Evolutionary conservation across 2,888 invertebrate species (phyloP).

Genomic region (Oscheius onirici): DNA sequence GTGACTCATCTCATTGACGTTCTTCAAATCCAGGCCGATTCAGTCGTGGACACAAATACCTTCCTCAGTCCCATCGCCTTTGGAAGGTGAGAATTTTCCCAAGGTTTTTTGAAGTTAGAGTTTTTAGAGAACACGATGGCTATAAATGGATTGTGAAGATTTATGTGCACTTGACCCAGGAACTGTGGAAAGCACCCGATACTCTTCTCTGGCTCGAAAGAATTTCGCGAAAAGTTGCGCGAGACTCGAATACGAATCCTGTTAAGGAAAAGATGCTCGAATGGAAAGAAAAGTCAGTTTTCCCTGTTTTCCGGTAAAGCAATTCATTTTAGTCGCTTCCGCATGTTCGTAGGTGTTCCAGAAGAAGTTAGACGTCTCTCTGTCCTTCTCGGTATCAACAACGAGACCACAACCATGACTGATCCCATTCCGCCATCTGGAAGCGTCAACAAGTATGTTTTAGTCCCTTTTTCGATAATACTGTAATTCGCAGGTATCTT

Average conservation of each 20-base stretch:
- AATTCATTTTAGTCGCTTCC: slow-evolving; percentile 37
- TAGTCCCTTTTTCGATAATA: background rate
- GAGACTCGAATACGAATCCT: slow-evolving; percentile 7
- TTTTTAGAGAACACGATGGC: slow-evolving; percentile 72
- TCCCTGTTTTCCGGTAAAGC: background rate
- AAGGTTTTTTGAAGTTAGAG: background rate
- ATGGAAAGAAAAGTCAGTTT: slow-evolving; percentile 42
- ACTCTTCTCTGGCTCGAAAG: slow-evolving; percentile 82
- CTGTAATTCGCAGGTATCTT: background rate
- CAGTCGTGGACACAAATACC: slow-evolving; percentile 51
- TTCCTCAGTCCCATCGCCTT: slow-evolving; percentile 39
- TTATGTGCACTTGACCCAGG: slow-evolving; percentile 80
- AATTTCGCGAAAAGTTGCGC: slow-evolving; percentile 68
- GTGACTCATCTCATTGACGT: slow-evolving; percentile 79
- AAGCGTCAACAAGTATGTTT: background rate
- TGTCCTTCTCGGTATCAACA: slow-evolving; percentile 47
- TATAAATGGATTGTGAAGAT: slow-evolving; percentile 80
- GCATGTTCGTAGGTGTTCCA: slow-evolving; percentile 52
- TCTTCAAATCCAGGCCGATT: slow-evolving; percentile 57
- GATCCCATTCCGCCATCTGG: slow-evolving; percentile 47
- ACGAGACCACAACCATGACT: slow-evolving; percentile 29
- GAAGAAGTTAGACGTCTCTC: slow-evolving; percentile 54
- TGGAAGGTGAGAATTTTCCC: slow-evolving; percentile 30
- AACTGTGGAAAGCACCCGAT: slow-evolving; percentile 81
- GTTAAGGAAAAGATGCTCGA: slow-evolving; percentile 29